Conservation (phyloP, 2,797 vertebrate species). For the Helicolenus hilgendorfi region DNA sequence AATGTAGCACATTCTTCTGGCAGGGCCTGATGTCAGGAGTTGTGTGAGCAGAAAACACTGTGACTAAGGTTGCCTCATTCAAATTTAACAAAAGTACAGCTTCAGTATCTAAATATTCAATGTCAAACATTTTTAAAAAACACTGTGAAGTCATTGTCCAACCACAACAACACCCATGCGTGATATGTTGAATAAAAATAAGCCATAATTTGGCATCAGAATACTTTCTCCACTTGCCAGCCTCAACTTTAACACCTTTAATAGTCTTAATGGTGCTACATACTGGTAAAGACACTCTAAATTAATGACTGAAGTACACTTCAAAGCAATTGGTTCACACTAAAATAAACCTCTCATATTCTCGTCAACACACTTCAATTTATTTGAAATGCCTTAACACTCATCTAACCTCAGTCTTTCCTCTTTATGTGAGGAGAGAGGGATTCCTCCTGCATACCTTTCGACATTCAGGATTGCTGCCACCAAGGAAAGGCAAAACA, state of each 20-base stretch:
- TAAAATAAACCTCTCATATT: conserved; percentile 10
- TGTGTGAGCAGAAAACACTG: not conserved
- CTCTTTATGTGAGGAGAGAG: conserved; percentile 12
- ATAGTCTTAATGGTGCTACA: not conserved
- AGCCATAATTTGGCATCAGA: not conserved
- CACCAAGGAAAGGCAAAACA: conserved; percentile 51
- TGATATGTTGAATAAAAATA: not conserved
- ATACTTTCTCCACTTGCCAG: not conserved
- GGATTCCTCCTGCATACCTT: not conserved
- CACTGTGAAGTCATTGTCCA: not conserved
- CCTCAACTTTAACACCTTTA: not conserved
- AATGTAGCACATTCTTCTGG: not conserved
- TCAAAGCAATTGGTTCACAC: not conserved
- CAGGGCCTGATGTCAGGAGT: not conserved
- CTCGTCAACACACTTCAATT: not conserved
- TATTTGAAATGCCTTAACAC: conserved; percentile 17
- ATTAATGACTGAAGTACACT: not conserved
- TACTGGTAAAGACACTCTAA: not conserved
- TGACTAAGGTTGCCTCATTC: not conserved
- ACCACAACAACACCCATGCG: not conserved
- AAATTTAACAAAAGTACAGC: not conserved
- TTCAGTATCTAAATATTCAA: not conserved
- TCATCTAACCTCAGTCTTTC: not conserved
- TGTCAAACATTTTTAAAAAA: not conserved
- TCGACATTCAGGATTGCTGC: conserved; percentile 21